These are phyloP conservation scores for Pundamilia nyererei DNA, from an alignment of 2,113 vertebrate genomes.

Conservation along the genomic window DNA sequence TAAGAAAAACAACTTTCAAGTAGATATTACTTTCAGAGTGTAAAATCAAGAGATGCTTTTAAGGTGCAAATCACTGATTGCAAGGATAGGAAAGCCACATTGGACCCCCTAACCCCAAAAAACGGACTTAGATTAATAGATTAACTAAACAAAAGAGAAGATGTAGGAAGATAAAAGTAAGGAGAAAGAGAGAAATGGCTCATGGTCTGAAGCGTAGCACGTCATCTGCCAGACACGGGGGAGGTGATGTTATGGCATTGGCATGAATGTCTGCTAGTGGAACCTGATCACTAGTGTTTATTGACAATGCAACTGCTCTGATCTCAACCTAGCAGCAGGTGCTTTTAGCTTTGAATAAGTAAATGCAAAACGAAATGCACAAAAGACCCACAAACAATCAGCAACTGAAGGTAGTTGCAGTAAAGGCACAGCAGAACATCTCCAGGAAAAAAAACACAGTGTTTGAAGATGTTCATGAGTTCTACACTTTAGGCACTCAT, in stretches of 20 bases:
- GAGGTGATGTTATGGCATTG: not conserved
- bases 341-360: not conserved
- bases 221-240: not conserved
- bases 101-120: not conserved
- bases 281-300: not conserved
- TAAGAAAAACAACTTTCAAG: not conserved
- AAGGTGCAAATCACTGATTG: not conserved
- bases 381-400: not conserved
- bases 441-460: not conserved
- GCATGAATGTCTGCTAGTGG: not conserved
- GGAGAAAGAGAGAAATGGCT: not conserved
- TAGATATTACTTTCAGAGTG: not conserved
- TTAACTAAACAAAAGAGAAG: not conserved
- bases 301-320: not conserved
- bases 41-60: not conserved
- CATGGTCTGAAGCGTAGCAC: not conserved
- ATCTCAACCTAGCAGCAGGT: not conserved
- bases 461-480: not conserved
- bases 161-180: not conserved
- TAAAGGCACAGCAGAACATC: not conserved
- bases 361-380: not conserved
- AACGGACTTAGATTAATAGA: not conserved
- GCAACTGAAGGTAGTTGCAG: not conserved
- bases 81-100: not conserved
- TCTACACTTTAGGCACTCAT: not conserved